Percentiles rank a stretch among this genome's conserved stretches.
These are phyloP conservation scores for Drosophila stalkeri DNA, from an alignment of 2,888 invertebrate species.

Conservation along the genomic window DNA sequence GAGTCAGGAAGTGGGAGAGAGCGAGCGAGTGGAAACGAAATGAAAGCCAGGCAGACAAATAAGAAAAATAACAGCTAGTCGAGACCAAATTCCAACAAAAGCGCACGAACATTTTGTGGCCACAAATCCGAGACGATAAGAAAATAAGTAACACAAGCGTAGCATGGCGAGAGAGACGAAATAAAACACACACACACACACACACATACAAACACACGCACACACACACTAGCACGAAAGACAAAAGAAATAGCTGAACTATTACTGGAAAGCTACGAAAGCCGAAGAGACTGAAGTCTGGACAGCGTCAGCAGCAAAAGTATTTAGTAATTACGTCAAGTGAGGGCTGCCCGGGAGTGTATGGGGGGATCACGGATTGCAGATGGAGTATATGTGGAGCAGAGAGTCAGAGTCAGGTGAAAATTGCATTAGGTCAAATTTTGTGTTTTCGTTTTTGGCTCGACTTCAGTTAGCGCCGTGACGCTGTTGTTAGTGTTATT, in stretches of 20 bases:
- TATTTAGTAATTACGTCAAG: slow-evolving; percentile 79
- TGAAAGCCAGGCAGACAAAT: slow-evolving; percentile 62
- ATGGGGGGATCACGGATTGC: background rate
- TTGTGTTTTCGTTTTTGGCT: background rate
- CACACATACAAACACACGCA: background rate
- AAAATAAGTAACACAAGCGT: slow-evolving; percentile 70
- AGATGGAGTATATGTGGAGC: slow-evolving; percentile 9
- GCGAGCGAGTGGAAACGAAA: slow-evolving; percentile 26
- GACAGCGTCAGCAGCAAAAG: slow-evolving; percentile 63
- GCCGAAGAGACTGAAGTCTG: slow-evolving; percentile 29
- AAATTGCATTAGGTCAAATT: slow-evolving; percentile 73
- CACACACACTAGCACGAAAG: slow-evolving; percentile 10
- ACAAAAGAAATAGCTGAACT: slow-evolving; percentile 54
- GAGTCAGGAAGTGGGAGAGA: slow-evolving; percentile 1
- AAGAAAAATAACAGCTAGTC: slow-evolving; percentile 65
- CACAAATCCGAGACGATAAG: slow-evolving; percentile 80
- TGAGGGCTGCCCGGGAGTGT: background rate
- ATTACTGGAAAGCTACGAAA: slow-evolving; percentile 28
- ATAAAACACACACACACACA: slow-evolving; percentile 16
- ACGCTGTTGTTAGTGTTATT: slow-evolving; percentile 16
- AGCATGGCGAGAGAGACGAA: slow-evolving; percentile 6
- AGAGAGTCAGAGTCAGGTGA: slow-evolving; percentile 53
- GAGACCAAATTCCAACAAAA: slow-evolving; percentile 75
- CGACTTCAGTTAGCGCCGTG: slow-evolving; percentile 18
- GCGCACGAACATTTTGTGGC: slow-evolving; percentile 75